Evolutionary conservation across 2,888 invertebrate species (phyloP), one percentile per base, ranked within the genome.

Genomic region (Odontomyia ornata): DNA sequence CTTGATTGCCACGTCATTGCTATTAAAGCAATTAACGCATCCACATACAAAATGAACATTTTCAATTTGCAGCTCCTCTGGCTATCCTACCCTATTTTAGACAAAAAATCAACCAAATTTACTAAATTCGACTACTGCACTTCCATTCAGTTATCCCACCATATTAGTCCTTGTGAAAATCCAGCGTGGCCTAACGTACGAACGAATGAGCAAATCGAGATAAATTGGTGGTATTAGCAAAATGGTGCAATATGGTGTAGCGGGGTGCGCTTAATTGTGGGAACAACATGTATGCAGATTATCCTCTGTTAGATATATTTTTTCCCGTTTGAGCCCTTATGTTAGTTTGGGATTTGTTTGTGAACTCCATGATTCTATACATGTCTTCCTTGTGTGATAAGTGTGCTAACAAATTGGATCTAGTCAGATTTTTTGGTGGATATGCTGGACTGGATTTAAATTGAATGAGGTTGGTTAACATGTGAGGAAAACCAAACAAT

Each of bases 161-260:
- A 27, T 65, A 18, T 60, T 9, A 30, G 65, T 36, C 65, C 65
- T 65, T 65, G 36, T 25, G 15, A 4, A 36, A 65, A 43, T 30
- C 36, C 4, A 15, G 21, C 21, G 46, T 47, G 15, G 47, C n/a
- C 46, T 21, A 69, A 47, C 28, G 69, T 11, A 69, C 46, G 69
- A 30, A 46, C 69, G 69, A 69, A 57, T 60, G 73, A 36, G 60
- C 57, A 73, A 73, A 73, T 73, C 73, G 73, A 73, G 73, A 73
- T 73, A 73, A 73, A 73, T 73, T 73, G 73, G 73, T 28, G 52
- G 73, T 73, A 73, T 73, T 73, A 73, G 72, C 57, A 43, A 72
- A 72, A 28, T 57, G 72, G 69, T 69, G 69, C 69, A 69, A 69
- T 69, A 69, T 25, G 47, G 71, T n/a, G n/a, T 28, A 21, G 57